Conservation (phyloP, 2,888 invertebrate species). For the Sturmia bella region DNA sequence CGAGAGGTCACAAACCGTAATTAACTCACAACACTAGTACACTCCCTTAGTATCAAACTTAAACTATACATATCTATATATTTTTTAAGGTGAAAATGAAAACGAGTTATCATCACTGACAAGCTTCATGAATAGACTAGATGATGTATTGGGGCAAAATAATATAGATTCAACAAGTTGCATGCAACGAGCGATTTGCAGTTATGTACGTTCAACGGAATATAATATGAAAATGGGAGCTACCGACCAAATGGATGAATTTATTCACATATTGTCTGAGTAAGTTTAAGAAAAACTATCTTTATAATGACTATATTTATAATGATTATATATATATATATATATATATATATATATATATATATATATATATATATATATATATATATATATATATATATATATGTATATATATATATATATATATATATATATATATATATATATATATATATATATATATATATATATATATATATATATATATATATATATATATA, state of each 20-base stretch:
- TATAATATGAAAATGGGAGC: slow-evolving; percentile 85
- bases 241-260: slow-evolving; percentile 85
- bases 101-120: slow-evolving; percentile 84
- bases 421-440: too few relatives aligned
- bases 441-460: too few relatives aligned
- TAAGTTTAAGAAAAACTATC: slow-evolving; percentile 78
- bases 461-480: too few relatives aligned
- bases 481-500: too few relatives aligned
- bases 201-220: slow-evolving; percentile 88
- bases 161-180: slow-evolving; percentile 88
- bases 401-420: too few relatives aligned
- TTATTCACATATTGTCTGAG: slow-evolving; percentile 85
- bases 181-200: slow-evolving; percentile 87
- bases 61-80: not conserved
- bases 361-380: too few relatives aligned
- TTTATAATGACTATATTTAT: not conserved
- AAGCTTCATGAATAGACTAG: slow-evolving; percentile 86
- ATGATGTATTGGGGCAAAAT: slow-evolving; percentile 86
- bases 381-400: too few relatives aligned
- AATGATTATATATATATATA: not conserved
- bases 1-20: too few relatives aligned
- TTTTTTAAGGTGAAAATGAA: slow-evolving; percentile 83
- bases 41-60: not conserved
- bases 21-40: too few relatives aligned
- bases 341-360: too few relatives aligned